Percentiles rank a stretch among this genome's conserved stretches.
phyloP scores from a whole-genome alignment of 2,113 vertebrate species.

The Pelmatolapia mariae region DNA sequence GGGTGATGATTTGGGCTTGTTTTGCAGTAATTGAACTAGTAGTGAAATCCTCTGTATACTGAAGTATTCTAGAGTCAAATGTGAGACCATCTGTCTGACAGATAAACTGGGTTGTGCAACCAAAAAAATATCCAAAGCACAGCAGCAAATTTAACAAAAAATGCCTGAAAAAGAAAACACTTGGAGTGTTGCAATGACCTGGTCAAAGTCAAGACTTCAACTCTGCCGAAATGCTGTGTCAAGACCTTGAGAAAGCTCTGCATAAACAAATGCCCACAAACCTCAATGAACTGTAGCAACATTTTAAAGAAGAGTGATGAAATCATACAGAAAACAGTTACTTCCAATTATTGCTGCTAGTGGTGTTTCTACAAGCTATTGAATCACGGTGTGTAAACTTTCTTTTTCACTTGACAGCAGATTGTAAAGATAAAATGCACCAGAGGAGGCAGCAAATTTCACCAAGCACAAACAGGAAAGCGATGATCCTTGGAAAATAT shows the following conservation, averaged over 20 bases:
- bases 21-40: not conserved
- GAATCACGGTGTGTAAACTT: not conserved
- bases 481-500: not conserved
- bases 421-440: not conserved
- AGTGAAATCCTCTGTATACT: not conserved
- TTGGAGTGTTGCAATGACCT: not conserved
- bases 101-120: not conserved
- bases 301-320: not conserved
- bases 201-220: not conserved
- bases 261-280: not conserved
- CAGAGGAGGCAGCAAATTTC: not conserved
- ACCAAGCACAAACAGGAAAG: not conserved
- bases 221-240: not conserved
- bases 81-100: not conserved
- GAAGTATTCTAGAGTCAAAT: not conserved
- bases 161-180: not conserved
- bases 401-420: not conserved
- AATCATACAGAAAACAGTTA: not conserved
- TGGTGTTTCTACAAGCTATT: not conserved
- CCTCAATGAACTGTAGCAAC: not conserved
- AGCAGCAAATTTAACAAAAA: not conserved
- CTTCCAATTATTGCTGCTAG: not conserved
- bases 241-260: not conserved
- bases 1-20: not conserved
- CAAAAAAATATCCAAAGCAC: not conserved